A percentile compares a stretch with the other conserved stretches of the same genome.
phyloP scores from a whole-genome alignment of 2,797 vertebrate species.

The Cyclopterus lumpus region DNA sequence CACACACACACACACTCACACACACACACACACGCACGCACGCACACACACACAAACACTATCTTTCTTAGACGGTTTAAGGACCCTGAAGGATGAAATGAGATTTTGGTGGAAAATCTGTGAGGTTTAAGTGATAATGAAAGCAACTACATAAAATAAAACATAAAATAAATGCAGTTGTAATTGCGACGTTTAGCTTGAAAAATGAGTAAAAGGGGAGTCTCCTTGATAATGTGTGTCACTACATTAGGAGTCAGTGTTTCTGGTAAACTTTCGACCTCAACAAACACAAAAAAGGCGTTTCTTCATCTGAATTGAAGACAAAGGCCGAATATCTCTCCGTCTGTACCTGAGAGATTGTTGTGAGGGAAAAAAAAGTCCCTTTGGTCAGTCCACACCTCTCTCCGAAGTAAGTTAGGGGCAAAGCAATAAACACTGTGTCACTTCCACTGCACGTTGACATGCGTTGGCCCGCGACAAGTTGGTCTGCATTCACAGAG shows the following conservation, averaged over 20 bases:
- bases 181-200: background rate
- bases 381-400: slow-evolving; percentile 59
- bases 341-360: slow-evolving; percentile 45
- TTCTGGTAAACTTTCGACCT: slow-evolving; percentile 30
- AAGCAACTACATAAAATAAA: slow-evolving; percentile 1
- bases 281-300: slow-evolving; percentile 31
- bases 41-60: too few species aligned
- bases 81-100: slow-evolving; percentile 59
- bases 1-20: too few species aligned
- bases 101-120: slow-evolving; percentile 56
- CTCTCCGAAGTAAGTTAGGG: slow-evolving; percentile 46
- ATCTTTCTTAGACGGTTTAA: slow-evolving; percentile 33
- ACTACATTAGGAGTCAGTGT: slow-evolving; percentile 4
- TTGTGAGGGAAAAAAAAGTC: slow-evolving; percentile 47
- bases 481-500: slow-evolving; percentile 43
- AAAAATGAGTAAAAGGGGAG: slow-evolving; percentile 7
- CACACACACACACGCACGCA: too few species aligned
- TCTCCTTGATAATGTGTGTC: slow-evolving; percentile 4
- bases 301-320: slow-evolving; percentile 20
- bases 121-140: slow-evolving; percentile 26
- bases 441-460: slow-evolving; percentile 68
- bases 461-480: slow-evolving; percentile 34
- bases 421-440: slow-evolving; percentile 69
- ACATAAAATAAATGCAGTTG: background rate
- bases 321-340: slow-evolving; percentile 32